Base-by-base conservation (phyloP, 1,140 invertebrate species). In the Stegodyphus dumicola region DNA sequence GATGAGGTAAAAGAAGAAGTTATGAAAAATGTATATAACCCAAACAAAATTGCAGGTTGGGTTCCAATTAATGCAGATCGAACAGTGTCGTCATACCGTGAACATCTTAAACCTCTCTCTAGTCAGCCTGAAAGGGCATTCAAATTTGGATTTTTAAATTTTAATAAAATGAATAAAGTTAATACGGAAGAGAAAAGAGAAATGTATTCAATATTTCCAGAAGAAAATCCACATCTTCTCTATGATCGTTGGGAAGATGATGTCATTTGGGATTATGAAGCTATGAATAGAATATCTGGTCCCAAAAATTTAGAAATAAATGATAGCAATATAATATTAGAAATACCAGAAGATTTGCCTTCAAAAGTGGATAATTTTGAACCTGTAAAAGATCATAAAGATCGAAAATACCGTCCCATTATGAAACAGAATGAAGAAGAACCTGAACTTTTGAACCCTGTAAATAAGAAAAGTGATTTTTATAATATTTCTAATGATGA, bases 401-500 rank as follows among this genome's bases (percentile, higher is more conserved):
- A 89, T 13, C 80, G 86, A 89, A 99, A 99, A 90, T 99, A 97
- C 0, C 98, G 99, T 91, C 94, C 99, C 88, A 90, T 99, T 67
- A 90, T 99, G 0, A 97, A 97, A 5, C 98, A 99, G 92, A 97
- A 96, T 33, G 97, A 1, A 97, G 98, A 87, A 97, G 97, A 90
- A 96, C 97, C 3, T 90, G 97, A 15, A 95, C 95, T 0, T 1
- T 95, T 95, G 0, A 79, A 64, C 67, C 87, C 87, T 7, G 33
- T 33, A 52, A 77, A 9, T 70, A 10, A 33, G 9, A 76, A 98
- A 88, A 93, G 96, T 88, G 97, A 99, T 93, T 96, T 97, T 6
- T 99, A 98, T 90, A 99, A 99, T 91, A 95, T 99, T 88, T 98
- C 97, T 1, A 99, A 99, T 92, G 98, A 99, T 90, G 96, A 97